Base-by-base conservation (phyloP, 1,140 invertebrate genomes). In the Drosophila sproati region DNA sequence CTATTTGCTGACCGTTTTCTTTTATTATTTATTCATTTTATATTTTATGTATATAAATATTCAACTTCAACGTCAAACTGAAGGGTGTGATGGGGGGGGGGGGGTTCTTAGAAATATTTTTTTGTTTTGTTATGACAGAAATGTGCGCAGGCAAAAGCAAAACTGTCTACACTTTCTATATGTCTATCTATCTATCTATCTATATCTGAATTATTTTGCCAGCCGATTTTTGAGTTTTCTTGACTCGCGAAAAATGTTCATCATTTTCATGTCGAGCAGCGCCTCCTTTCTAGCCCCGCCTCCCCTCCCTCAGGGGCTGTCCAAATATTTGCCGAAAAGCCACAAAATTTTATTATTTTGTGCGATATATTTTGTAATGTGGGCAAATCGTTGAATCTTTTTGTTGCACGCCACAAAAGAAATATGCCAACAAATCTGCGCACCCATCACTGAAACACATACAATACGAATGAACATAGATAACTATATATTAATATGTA, bases 41-140 rank as follows among this genome's bases (percentile, higher is more conserved):
- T 83, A 80, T 87, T 88, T 82, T 37, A 7, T 43, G 0, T 43
- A n/a, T 41, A 41, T 74, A 83, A 82, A 88, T 73, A 77, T 66
- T 75, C 69, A 80, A 68, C 76, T 54, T 55, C 32, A 70, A 57
- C 20, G 59, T 20, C 59, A 43, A 29, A 54, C 20, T 2, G 20
- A 5, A 59, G 3, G 20, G 3, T 43, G 5, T 8, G 29, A 37
- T n/a, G 29, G 43, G 43, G 39, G n/a, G 60, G 29, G 64, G 60
- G 32, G 8, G 35, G 52, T 12, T 29, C 29, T 32, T 12, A 63
- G 57, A 85, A 85, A 80, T 87, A 83, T 89, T 80, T 88, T 66
- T 88, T 77, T 87, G 20, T 20, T 71, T 39, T 78, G 85, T 88
- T 88, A 88, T 88, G 83, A 88, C 83, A 89, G 85, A 89, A 88